Conservation (phyloP, 2,113 vertebrate genomes). For the Zeus faber region DNA sequence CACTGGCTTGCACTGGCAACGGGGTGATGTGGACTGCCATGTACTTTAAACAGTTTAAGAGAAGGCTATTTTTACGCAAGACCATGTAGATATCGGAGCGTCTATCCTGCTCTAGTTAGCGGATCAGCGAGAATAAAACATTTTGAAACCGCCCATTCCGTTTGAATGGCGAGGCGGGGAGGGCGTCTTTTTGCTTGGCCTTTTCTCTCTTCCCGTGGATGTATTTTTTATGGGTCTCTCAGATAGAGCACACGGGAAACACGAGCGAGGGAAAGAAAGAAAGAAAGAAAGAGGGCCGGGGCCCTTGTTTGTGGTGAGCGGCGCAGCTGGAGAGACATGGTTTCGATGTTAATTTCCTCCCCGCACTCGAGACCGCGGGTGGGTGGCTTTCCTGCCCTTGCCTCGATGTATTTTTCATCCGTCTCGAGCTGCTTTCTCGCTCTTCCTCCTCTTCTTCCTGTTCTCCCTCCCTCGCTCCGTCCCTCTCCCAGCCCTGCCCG, state of each 20-base stretch:
- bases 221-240: too few relatives aligned
- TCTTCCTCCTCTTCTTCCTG: conserved; percentile 6
- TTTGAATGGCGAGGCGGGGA: too few relatives aligned
- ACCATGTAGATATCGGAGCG: too few relatives aligned
- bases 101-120: too few relatives aligned
- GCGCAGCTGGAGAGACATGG: conserved; percentile 25
- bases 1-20: too few relatives aligned
- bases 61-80: too few relatives aligned
- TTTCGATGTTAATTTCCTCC: conserved; percentile 51
- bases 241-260: conserved; percentile 26
- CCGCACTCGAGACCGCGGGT: conserved; percentile 40
- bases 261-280: conserved; percentile 5
- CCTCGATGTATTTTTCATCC: conserved; percentile 47
- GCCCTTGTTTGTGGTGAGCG: conserved; percentile 41
- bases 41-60: too few relatives aligned
- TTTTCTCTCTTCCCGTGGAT: too few relatives aligned
- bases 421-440: conserved; percentile 14
- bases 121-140: too few relatives aligned
- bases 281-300: background rate
- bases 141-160: too few relatives aligned
- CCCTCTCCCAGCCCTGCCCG: background rate
- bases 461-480: background rate
- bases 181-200: too few relatives aligned
- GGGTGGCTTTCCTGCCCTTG: conserved; percentile 36
- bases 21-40: too few relatives aligned